Conservation (phyloP, 64 coral and sea anemone species). For the Porites australiensis region DNA sequence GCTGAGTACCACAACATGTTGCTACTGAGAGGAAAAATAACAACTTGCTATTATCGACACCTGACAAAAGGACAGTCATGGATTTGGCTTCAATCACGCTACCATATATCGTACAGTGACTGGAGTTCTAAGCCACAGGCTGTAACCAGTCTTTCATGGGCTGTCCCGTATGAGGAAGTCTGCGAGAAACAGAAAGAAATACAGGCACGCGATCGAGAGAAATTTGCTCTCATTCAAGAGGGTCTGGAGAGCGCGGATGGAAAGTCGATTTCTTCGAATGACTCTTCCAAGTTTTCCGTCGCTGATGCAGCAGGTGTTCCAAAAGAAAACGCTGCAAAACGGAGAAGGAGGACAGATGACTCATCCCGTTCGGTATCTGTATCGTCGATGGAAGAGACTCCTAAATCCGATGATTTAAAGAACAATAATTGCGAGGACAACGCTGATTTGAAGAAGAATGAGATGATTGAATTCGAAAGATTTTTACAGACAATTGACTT, state of each 20-base stretch:
- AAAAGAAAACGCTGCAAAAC: not conserved
- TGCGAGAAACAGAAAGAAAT: conserved; percentile 14
- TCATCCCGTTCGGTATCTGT: not conserved
- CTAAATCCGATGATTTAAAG: not conserved
- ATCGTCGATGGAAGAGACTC: not conserved
- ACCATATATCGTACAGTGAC: conserved; percentile 24
- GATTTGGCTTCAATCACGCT: conserved; percentile 27
- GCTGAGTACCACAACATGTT: not conserved
- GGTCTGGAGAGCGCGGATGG: not conserved
- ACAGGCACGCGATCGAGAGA: not conserved
- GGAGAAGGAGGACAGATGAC: not conserved
- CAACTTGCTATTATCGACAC: conserved; percentile 35
- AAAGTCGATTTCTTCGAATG: not conserved
- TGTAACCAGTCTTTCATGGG: conserved; percentile 17
- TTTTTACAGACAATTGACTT: conserved; percentile 10
- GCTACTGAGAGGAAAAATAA: conserved; percentile 5
- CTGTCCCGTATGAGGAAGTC: not conserved
- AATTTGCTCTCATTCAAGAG: not conserved
- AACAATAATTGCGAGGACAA: not conserved
- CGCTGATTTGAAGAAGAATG: not conserved
- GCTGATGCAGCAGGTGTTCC: not conserved
- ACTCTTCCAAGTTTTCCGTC: not conserved
- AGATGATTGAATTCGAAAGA: not conserved
- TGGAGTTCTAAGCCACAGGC: conserved; percentile 14
- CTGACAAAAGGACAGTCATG: conserved; percentile 23